These are phyloP conservation scores for Brachirus orientalis DNA, from an alignment of 2,113 vertebrate genomes.

Conservation along the genomic window DNA sequence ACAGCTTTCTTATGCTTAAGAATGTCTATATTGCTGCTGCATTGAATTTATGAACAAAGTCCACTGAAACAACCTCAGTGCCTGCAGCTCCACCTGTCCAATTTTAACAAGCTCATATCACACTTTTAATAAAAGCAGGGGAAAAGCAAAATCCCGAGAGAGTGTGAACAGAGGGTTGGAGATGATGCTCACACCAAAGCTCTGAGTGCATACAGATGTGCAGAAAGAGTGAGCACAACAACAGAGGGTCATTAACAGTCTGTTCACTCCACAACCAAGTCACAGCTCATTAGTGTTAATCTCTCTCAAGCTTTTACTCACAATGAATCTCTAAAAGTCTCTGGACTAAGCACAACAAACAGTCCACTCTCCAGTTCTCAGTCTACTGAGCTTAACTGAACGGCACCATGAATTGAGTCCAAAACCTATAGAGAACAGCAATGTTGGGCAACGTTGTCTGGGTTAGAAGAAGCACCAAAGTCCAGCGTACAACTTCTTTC, in stretches of 20 bases:
- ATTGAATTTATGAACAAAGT: slow-evolving; percentile 9
- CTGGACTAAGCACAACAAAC: slow-evolving; percentile 27
- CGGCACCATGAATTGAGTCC: slow-evolving; percentile 16
- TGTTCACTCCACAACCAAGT: slow-evolving; percentile 37
- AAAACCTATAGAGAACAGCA: slow-evolving; percentile 34
- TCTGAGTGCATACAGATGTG: slow-evolving; percentile 22
- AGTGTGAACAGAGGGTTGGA: slow-evolving; percentile 31
- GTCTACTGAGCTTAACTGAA: slow-evolving; percentile 32
- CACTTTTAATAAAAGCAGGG: slow-evolving; percentile 28
- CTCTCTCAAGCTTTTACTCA: slow-evolving; percentile 52
- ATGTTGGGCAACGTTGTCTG: neutral
- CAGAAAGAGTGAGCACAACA: slow-evolving; percentile 17
- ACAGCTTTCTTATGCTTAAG: no score
- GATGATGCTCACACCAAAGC: slow-evolving; percentile 21
- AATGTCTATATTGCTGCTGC: slow-evolving; percentile 28
- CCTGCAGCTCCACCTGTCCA: slow-evolving; percentile 40
- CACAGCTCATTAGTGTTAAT: slow-evolving; percentile 70
- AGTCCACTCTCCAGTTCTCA: slow-evolving; percentile 15
- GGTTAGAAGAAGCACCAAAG: slow-evolving; percentile 19
- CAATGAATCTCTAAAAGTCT: slow-evolving; percentile 36
- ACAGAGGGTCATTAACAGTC: slow-evolving; percentile 51
- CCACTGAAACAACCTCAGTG: slow-evolving; percentile 31
- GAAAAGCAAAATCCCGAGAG: slow-evolving; percentile 23
- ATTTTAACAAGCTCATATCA: slow-evolving; percentile 27
- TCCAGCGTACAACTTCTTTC: slow-evolving; percentile 36